Percentiles rank a stretch among this genome's conserved stretches.
These are phyloP conservation scores for Trachelus tabidus DNA, from an alignment of 2,888 invertebrate genomes.

Conservation along the genomic window DNA sequence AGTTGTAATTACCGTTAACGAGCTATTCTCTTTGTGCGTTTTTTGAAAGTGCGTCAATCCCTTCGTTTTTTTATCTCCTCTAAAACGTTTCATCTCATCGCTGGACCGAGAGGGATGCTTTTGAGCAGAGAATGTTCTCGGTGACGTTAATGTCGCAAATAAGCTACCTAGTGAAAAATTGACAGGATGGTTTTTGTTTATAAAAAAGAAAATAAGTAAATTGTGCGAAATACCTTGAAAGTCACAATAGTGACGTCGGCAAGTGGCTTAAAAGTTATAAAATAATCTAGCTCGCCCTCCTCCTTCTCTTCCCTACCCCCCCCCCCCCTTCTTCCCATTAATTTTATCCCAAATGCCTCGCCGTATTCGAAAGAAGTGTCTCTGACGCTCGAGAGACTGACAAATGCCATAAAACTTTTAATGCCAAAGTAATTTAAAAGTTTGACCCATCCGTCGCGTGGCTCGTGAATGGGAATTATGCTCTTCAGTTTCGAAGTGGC, in stretches of 20 bases:
- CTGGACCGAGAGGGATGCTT: too few species aligned
- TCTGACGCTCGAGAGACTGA: slow-evolving; percentile 43
- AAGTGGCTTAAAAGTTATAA: slow-evolving; percentile 55
- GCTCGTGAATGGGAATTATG: slow-evolving; percentile 7
- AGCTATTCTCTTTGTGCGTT: background rate
- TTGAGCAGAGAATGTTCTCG: background rate
- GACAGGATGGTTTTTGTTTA: too few species aligned
- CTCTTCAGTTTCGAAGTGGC: too few species aligned
- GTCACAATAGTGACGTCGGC: slow-evolving; percentile 33
- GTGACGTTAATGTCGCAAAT: background rate
- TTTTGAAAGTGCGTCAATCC: too few species aligned
- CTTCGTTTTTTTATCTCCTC: too few species aligned
- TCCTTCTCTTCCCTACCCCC: background rate
- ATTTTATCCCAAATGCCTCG: background rate
- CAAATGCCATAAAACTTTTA: slow-evolving; percentile 62
- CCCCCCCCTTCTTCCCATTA: background rate
- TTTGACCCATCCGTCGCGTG: slow-evolving; percentile 52
- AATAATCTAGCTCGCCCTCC: slow-evolving; percentile 44
- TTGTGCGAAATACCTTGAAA: background rate
- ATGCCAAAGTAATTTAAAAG: slow-evolving; percentile 60
- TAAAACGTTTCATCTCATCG: too few species aligned
- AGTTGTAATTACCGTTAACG: slow-evolving; percentile 38
- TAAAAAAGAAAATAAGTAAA: too few species aligned
- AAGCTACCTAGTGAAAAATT: too few species aligned
- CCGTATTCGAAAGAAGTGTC: too few species aligned